These are phyloP conservation scores for Scaptomyza flava DNA, from an alignment of 2,888 invertebrate species.

Conservation along the genomic window DNA sequence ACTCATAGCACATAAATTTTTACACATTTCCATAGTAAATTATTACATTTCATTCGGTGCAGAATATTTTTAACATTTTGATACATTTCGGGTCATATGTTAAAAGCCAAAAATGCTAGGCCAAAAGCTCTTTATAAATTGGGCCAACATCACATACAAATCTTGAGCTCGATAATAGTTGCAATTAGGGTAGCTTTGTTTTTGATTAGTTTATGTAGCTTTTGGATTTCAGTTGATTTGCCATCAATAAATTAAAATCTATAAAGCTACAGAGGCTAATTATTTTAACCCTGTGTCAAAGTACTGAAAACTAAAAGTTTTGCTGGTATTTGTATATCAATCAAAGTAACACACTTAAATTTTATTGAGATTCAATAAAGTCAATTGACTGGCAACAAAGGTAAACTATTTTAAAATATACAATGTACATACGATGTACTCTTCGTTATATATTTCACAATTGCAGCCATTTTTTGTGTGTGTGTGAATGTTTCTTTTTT, in stretches of 20 bases:
- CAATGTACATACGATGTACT: neutral
- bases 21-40: slow-evolving; percentile 71
- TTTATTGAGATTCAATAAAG: slow-evolving; percentile 1
- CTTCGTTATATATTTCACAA: neutral
- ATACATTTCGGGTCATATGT: slow-evolving; percentile 57
- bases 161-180: slow-evolving; percentile 25
- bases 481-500: neutral
- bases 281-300: slow-evolving; percentile 46
- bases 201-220: slow-evolving; percentile 40
- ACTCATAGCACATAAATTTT: slow-evolving; percentile 49
- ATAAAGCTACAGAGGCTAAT: slow-evolving; percentile 36
- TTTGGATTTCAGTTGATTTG: slow-evolving; percentile 1
- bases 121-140: slow-evolving; percentile 60
- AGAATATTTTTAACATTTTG: slow-evolving; percentile 33
- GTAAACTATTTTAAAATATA: slow-evolving; percentile 1
- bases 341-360: slow-evolving; percentile 22
- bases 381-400: slow-evolving; percentile 10
- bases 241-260: slow-evolving; percentile 36
- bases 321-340: slow-evolving; percentile 34
- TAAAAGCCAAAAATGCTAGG: slow-evolving; percentile 25
- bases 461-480: neutral
- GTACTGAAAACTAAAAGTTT: slow-evolving; percentile 4
- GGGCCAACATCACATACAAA: slow-evolving; percentile 43
- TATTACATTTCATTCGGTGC: slow-evolving; percentile 56
- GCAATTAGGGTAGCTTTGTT: slow-evolving; percentile 31